Percentiles rank a stretch among this genome's conserved stretches.
These are phyloP conservation scores for Hypercompe scribonia DNA, from an alignment of 2,888 invertebrate genomes.

Conservation along the genomic window DNA sequence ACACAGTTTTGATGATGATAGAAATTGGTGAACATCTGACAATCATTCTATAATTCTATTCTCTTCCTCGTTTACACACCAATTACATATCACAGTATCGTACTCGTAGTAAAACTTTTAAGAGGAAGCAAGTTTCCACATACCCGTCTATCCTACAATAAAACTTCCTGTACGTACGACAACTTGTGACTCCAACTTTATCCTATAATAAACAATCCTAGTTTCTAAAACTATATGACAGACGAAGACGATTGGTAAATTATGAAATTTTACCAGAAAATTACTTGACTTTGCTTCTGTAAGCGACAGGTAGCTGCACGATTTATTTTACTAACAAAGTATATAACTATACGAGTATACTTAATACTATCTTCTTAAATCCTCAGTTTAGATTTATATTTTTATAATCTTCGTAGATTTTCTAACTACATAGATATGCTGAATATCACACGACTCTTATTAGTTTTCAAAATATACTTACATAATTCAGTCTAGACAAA, in stretches of 20 bases:
- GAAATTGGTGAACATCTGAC: too few relatives aligned
- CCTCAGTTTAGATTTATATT: too few relatives aligned
- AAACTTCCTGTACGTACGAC: conserved; percentile 36
- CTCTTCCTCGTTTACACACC: neutral
- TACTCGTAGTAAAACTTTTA: conserved; percentile 39
- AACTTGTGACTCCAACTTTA: conserved; percentile 46
- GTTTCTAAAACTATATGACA: conserved; percentile 27
- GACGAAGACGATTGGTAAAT: conserved; percentile 45
- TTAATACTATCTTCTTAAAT: too few relatives aligned
- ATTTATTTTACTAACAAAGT: too few relatives aligned
- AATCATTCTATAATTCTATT: too few relatives aligned
- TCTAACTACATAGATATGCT: too few relatives aligned
- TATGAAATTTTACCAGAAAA: neutral
- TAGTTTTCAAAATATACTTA: too few relatives aligned
- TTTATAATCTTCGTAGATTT: too few relatives aligned
- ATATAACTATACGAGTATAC: too few relatives aligned
- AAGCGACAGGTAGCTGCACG: neutral
- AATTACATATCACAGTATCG: conserved; percentile 35
- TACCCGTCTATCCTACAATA: conserved; percentile 47
- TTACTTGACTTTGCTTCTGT: neutral
- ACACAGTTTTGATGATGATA: too few relatives aligned
- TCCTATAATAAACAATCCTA: conserved; percentile 46
- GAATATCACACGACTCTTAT: too few relatives aligned
- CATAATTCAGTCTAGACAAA: too few relatives aligned
- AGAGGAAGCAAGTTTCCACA: conserved; percentile 48